These are phyloP conservation scores for Ephialtes manifestator DNA, from an alignment of 2,888 invertebrate species.

Conservation along the genomic window DNA sequence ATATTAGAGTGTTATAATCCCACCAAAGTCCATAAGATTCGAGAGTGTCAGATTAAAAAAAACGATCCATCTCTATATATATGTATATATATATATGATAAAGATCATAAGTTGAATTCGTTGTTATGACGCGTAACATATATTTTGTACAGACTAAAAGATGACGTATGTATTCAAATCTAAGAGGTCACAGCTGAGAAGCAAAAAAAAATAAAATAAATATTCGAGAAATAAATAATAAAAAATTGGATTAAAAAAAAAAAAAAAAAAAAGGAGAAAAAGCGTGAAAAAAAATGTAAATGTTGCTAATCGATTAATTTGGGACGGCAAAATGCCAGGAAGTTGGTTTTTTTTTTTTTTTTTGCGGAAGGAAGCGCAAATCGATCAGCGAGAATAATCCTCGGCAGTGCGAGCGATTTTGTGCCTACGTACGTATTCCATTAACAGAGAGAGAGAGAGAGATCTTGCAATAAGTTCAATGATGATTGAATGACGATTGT, in stretches of 20 bases:
- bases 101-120: conserved; percentile 52
- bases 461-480: background rate
- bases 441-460: background rate
- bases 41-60: no score
- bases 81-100: background rate
- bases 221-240: conserved; percentile 25
- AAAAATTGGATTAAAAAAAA: background rate
- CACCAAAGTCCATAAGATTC: no score
- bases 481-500: background rate
- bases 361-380: conserved; percentile 1
- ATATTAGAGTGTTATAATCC: no score
- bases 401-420: conserved; percentile 17
- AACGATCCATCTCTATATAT: background rate
- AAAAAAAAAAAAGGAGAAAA: background rate
- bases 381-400: background rate
- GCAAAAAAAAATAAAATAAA: conserved; percentile 20
- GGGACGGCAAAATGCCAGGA: background rate
- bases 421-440: conserved; percentile 1
- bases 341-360: background rate
- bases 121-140: conserved; percentile 51
- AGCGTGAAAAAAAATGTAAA: no score
- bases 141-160: conserved; percentile 32
- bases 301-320: background rate
- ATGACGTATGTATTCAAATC: background rate
- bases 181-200: conserved; percentile 30